Evolutionary conservation across 2,797 vertebrate genomes (phyloP).

Genomic region (Hylomyscus alleni): DNA sequence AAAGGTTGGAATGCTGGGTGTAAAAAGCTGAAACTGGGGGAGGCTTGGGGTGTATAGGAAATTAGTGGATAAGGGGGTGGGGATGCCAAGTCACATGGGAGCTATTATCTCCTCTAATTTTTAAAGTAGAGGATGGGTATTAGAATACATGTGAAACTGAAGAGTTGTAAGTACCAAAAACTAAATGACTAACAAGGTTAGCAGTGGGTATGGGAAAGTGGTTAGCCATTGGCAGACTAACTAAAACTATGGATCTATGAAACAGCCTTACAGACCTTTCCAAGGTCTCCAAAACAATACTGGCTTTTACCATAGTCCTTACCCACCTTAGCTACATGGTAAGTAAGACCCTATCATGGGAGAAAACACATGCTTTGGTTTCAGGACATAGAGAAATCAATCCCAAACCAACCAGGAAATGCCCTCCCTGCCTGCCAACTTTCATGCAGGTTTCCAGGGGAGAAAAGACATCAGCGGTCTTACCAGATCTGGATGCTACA

Average conservation of each 20-base stretch:
- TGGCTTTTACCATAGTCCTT: too few species aligned
- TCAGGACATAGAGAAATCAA: not conserved
- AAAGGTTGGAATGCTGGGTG: too few species aligned
- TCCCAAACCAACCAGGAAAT: not conserved
- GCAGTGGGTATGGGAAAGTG: too few species aligned
- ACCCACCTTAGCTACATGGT: not conserved
- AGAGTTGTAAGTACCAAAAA: not conserved
- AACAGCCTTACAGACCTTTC: not conserved
- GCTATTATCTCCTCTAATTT: not conserved
- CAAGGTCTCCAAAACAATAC: not conserved
- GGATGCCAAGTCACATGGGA: not conserved
- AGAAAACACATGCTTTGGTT: not conserved
- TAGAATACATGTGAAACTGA: not conserved
- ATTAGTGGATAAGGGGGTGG: not conserved
- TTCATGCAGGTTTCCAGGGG: not conserved
- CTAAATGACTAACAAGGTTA: too few species aligned
- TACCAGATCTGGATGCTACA: too few species aligned
- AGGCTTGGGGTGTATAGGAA: not conserved
- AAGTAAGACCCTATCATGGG: not conserved
- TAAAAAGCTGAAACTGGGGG: not conserved
- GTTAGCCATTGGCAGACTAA: not conserved
- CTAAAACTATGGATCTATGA: not conserved
- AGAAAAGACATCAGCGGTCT: not conserved
- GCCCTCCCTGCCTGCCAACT: not conserved
- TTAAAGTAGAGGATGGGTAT: not conserved